These are phyloP conservation scores for Atta cephalotes DNA, from an alignment of 1,140 invertebrate genomes.

Conservation along the genomic window DNA sequence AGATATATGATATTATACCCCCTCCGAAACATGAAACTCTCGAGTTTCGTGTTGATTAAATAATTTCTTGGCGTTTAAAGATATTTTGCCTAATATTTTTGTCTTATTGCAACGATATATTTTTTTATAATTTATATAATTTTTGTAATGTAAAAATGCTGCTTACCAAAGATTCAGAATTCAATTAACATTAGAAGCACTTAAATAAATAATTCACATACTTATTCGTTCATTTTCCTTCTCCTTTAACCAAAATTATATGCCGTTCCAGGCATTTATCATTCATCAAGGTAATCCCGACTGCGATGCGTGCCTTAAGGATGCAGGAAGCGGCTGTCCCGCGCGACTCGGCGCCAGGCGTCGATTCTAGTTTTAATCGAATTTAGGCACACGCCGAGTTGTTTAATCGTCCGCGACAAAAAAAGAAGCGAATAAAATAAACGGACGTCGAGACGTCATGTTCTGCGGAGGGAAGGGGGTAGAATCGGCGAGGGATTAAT, in stretches of 20 bases:
- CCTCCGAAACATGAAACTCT: neutral
- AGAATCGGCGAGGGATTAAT: slow-evolving; percentile 67
- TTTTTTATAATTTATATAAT: neutral
- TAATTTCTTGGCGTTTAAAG: neutral
- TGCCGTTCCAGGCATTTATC: neutral
- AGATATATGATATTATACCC: neutral
- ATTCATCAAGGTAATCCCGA: slow-evolving; percentile 36
- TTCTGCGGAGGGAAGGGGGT: neutral
- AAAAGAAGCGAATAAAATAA: slow-evolving; percentile 47
- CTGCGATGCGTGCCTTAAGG: slow-evolving; percentile 51
- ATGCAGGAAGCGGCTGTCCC: slow-evolving; percentile 59
- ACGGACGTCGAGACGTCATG: slow-evolving; percentile 59
- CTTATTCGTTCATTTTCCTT: neutral
- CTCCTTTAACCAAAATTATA: slow-evolving; percentile 3
- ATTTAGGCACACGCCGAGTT: slow-evolving; percentile 67
- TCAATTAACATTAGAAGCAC: neutral
- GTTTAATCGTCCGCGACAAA: slow-evolving; percentile 39
- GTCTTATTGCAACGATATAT: neutral
- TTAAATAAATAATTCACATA: neutral
- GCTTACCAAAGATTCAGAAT: neutral
- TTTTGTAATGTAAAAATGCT: neutral
- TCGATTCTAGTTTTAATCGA: slow-evolving; percentile 76
- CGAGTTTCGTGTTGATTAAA: neutral
- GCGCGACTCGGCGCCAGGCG: slow-evolving; percentile 26
- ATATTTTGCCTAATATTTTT: neutral